Base-by-base conservation (phyloP, 2,888 invertebrate genomes). In the Sericinus montela region DNA sequence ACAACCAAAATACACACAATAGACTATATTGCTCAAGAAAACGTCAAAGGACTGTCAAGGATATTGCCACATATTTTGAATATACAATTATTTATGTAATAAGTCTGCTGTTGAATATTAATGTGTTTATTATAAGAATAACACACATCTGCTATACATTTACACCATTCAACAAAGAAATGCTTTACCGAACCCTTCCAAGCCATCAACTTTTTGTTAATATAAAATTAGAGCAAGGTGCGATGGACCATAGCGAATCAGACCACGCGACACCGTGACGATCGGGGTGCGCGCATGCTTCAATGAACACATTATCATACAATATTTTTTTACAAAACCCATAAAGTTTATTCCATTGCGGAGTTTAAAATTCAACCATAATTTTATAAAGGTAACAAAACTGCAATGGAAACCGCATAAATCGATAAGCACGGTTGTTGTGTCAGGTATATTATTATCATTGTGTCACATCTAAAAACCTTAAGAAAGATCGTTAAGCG, bases 211-310 rank as follows among this genome's bases (percentile, higher is more conserved):
- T 65, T 70, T 72, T 68, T 59, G 55, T 52, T 42, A 45, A 43
- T 40, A 56, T 58, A 65, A 68, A 72, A 69, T 60, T 54, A 59
- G 62, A 75, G 80, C 81, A 85, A 84, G 85, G 87, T 85, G 84
- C 87, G 67, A 56, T 72, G 70, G 73, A 79, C 69, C 81, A 76
- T 60, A 64, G 68, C 72, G 69, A 82, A 83, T 83, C 74, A 54
- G 69, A 71, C 66, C 82, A 84, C 87, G 85, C 84, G 87, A 81
- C 80, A 78, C 75, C 86, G 83, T 84, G 84, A 85, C 85, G 58
- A 58, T 57, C 56, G 66, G 67, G 75, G 75, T 75, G 78, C 79
- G 72, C 69, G 65, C 68, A 68, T 69, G 69, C 71, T 65, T 59
- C 66, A 53, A 64, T 60, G 61, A 55, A 51, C 51, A 49, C 49